Percentiles rank a stretch among this genome's conserved stretches.
These are phyloP conservation scores for Blennius ocellaris DNA, from an alignment of 2,113 vertebrate species.

Conservation along the genomic window DNA sequence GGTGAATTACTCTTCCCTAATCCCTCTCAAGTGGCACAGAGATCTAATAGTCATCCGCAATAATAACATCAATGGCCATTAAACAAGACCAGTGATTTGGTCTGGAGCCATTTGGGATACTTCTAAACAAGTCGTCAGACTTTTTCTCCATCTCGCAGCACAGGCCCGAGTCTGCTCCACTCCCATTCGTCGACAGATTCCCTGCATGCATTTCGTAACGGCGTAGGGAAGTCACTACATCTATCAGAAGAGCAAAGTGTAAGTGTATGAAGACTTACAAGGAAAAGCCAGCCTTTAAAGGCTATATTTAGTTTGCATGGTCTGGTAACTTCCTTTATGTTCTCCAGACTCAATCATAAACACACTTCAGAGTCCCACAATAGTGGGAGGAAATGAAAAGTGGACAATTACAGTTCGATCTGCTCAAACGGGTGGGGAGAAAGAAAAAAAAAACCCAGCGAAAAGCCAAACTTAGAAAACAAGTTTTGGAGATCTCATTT, in stretches of 20 bases:
- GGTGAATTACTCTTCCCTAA: slow-evolving; percentile 57
- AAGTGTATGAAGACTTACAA: slow-evolving; percentile 25
- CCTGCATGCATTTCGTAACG: slow-evolving; percentile 52
- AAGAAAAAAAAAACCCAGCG: too few relatives aligned
- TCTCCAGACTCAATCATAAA: slow-evolving; percentile 65
- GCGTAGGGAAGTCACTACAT: slow-evolving; percentile 48
- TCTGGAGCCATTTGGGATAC: slow-evolving; percentile 57
- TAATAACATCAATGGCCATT: slow-evolving; percentile 72
- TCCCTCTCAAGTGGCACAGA: slow-evolving; percentile 62
- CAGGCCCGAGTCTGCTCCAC: slow-evolving; percentile 12
- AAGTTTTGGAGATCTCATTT: slow-evolving; percentile 16
- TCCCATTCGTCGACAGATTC: slow-evolving; percentile 44
- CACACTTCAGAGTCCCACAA: slow-evolving; percentile 57
- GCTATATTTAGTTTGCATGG: slow-evolving; percentile 68
- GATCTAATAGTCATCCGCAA: slow-evolving; percentile 66
- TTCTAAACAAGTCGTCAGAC: slow-evolving; percentile 58
- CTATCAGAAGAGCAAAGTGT: slow-evolving; percentile 42
- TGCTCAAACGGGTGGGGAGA: neutral
- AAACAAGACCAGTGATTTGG: slow-evolving; percentile 65
- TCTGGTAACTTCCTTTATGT: slow-evolving; percentile 73
- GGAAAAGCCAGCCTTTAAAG: slow-evolving; percentile 53
- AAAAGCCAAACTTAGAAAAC: slow-evolving; percentile 30
- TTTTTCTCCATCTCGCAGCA: slow-evolving; percentile 53
- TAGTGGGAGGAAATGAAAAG: slow-evolving; percentile 53
- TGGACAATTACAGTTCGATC: slow-evolving; percentile 49